Percentiles rank a stretch among this genome's conserved stretches.
phyloP scores from a whole-genome alignment of 1,140 invertebrate genomes.

The Danaus melanippus region DNA sequence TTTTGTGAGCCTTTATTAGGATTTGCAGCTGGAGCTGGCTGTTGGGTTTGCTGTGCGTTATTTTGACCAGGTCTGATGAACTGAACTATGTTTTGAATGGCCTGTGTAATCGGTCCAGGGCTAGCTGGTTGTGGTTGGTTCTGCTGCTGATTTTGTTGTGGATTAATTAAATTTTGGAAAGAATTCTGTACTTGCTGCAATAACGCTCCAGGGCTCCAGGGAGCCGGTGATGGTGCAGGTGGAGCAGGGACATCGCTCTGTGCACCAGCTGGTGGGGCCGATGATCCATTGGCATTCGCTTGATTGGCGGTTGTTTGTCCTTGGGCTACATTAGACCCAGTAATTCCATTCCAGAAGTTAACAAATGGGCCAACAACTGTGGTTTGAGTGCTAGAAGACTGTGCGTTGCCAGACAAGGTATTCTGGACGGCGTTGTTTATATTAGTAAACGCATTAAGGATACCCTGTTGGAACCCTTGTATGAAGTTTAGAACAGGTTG shows the following conservation, averaged over 20 bases:
- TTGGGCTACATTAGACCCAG: slow-evolving; percentile 2
- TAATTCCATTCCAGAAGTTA: slow-evolving; percentile 16
- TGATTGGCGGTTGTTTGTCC: slow-evolving; percentile 9
- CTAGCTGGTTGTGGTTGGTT: slow-evolving; percentile 2
- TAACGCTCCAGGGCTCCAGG: slow-evolving; percentile 17
- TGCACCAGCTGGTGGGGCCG: slow-evolving; percentile 10
- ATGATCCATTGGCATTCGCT: not conserved
- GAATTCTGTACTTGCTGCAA: slow-evolving; percentile 20
- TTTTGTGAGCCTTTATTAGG: slow-evolving; percentile 1
- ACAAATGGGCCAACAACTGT: not conserved
- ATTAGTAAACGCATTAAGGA: slow-evolving; percentile 9
- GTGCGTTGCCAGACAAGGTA: slow-evolving; percentile 5
- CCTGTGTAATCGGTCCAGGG: slow-evolving; percentile 8
- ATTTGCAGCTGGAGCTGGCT: slow-evolving; percentile 4
- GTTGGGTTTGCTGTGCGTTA: not conserved
- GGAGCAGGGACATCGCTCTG: slow-evolving; percentile 23
- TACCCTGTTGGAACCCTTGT: slow-evolving; percentile 9
- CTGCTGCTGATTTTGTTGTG: slow-evolving; percentile 10
- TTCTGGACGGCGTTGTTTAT: slow-evolving; percentile 17
- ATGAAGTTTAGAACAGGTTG: not conserved
- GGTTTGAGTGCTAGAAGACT: not conserved
- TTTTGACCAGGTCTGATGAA: slow-evolving; percentile 9
- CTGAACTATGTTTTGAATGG: slow-evolving; percentile 9
- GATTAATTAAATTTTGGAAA: slow-evolving; percentile 18
- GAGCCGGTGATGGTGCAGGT: slow-evolving; percentile 3